A percentile compares a stretch with the other conserved stretches of the same genome.
Evolutionary conservation across 2,797 vertebrate genomes (phyloP).

Genomic region (Paramormyrops hopkinsi): DNA sequence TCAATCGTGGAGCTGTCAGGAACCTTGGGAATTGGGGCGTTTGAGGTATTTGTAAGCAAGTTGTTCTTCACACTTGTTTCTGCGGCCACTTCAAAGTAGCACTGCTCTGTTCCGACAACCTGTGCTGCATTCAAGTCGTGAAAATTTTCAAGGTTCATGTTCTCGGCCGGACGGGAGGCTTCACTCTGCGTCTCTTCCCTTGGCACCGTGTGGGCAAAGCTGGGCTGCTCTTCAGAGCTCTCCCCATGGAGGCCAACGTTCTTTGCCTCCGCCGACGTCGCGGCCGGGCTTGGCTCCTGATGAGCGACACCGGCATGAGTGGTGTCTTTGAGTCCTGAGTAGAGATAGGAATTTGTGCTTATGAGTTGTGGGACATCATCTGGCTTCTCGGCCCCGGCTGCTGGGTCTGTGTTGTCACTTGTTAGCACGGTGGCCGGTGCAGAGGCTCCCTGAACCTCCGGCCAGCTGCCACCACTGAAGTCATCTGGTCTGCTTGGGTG

Average conservation of each 20-base stretch:
- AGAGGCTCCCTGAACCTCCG: slow-evolving; percentile 24
- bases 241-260: background rate
- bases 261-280: slow-evolving; percentile 20
- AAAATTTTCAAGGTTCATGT: slow-evolving; percentile 32
- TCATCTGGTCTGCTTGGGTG: slow-evolving; percentile 56
- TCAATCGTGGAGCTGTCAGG: slow-evolving; percentile 38
- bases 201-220: background rate
- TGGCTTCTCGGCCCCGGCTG: slow-evolving; percentile 40
- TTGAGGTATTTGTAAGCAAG: slow-evolving; percentile 39
- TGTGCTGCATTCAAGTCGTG: slow-evolving; percentile 28
- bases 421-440: slow-evolving; percentile 25
- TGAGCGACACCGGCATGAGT: slow-evolving; percentile 30
- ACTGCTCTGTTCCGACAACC: slow-evolving; percentile 27
- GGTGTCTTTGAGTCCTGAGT: slow-evolving; percentile 52
- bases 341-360: slow-evolving; percentile 48
- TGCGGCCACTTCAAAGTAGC: slow-evolving; percentile 28
- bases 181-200: slow-evolving; percentile 34
- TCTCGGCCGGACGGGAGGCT: slow-evolving; percentile 30
- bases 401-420: slow-evolving; percentile 25
- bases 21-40: slow-evolving; percentile 38
- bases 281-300: slow-evolving; percentile 32
- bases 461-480: slow-evolving; percentile 43
- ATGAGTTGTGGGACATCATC: slow-evolving; percentile 54
- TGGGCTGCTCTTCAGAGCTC: slow-evolving; percentile 17
- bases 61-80: slow-evolving; percentile 24